Percentiles rank a stretch among this genome's conserved stretches.
Evolutionary conservation across 2,797 vertebrate genomes (phyloP).

Genomic region (Picus viridis): DNA sequence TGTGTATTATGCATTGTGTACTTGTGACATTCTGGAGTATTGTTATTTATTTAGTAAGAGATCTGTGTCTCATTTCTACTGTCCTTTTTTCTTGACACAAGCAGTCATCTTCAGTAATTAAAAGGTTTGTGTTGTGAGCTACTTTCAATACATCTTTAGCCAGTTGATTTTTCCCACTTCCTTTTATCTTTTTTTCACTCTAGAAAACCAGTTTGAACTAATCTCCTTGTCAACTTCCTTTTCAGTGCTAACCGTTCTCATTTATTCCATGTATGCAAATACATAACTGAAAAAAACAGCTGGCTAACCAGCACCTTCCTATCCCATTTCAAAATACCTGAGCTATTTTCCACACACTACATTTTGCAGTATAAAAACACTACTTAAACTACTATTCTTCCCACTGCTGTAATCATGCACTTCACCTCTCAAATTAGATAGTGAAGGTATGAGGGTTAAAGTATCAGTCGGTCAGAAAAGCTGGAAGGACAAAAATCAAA

Average conservation of each 20-base stretch:
- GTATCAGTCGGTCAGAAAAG: background rate
- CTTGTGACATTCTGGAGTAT: background rate
- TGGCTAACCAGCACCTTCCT: background rate
- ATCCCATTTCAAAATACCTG: background rate
- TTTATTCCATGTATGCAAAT: background rate
- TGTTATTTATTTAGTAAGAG: background rate
- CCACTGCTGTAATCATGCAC: background rate
- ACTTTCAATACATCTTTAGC: background rate
- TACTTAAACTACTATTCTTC: background rate
- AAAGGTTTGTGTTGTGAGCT: background rate
- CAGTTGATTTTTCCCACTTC: background rate
- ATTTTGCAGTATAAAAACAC: background rate
- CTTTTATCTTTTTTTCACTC: background rate
- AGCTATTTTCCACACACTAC: background rate
- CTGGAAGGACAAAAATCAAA: slow-evolving; percentile 6
- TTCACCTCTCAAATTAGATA: background rate
- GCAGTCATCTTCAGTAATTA: background rate
- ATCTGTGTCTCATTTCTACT: background rate
- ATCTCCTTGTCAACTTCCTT: background rate
- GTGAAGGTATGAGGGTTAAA: slow-evolving; percentile 3
- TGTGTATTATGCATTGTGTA: background rate
- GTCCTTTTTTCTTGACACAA: background rate
- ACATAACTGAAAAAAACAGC: background rate
- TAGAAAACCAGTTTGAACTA: background rate
- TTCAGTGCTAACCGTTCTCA: background rate